Percentiles rank a stretch among this genome's conserved stretches.
Conservation (phyloP, 2,888 invertebrate genomes). For the Druceiella hillmani region DNA sequence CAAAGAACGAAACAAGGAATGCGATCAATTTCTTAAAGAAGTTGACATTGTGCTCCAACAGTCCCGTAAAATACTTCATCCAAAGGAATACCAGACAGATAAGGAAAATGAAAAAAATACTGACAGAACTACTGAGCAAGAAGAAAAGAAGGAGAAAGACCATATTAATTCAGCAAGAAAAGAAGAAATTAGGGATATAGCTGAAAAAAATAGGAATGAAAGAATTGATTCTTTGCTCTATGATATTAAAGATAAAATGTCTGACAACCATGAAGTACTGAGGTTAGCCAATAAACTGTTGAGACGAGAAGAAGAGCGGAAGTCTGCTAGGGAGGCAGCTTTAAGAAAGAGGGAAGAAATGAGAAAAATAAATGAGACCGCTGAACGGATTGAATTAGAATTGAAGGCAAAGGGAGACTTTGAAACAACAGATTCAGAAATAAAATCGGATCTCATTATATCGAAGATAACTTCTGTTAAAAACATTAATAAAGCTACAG, state of each 20-base stretch:
- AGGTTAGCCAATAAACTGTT: constrained; percentile 38
- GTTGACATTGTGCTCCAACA: constrained; percentile 39
- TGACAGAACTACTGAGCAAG: constrained; percentile 8
- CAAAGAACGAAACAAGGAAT: constrained; percentile 37
- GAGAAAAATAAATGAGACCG: background rate
- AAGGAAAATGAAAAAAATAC: constrained; percentile 12
- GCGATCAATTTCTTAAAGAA: constrained; percentile 40
- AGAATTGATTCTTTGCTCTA: constrained; percentile 37
- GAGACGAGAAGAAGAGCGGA: constrained; percentile 32
- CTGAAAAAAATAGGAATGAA: constrained; percentile 27
- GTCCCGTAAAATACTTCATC: constrained; percentile 39
- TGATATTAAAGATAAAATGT: constrained; percentile 44
- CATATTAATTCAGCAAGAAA: constrained; percentile 21
- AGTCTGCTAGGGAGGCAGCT: background rate
- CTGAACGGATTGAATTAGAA: too few species aligned
- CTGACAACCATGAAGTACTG: constrained; percentile 42
- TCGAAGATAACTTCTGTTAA: too few species aligned
- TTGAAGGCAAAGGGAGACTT: too few species aligned
- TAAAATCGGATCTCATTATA: too few species aligned
- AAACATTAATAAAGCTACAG: too few species aligned
- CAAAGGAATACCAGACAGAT: constrained; percentile 19
- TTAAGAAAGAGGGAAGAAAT: background rate
- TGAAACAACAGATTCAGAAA: too few species aligned
- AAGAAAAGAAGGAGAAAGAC: constrained; percentile 3
- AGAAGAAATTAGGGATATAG: constrained; percentile 36